Conservation (phyloP, 2,888 invertebrate species). For the Nudaria mundana region DNA sequence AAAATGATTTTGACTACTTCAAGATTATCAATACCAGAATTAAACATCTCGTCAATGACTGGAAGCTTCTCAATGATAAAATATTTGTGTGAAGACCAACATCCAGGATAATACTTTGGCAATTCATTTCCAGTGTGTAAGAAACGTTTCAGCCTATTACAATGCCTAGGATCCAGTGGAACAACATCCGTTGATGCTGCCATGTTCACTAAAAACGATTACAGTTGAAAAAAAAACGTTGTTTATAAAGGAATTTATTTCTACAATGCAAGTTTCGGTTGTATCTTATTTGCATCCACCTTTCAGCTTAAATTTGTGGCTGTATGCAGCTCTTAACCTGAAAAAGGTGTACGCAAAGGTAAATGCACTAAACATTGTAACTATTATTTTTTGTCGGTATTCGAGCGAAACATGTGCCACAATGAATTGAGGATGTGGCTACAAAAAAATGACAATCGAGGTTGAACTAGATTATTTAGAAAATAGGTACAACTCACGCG, state of each 20-base stretch:
- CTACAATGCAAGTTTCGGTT: constrained; percentile 25
- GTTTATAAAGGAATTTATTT: constrained; percentile 32
- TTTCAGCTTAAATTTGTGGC: constrained; percentile 25
- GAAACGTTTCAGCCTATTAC: constrained; percentile 68
- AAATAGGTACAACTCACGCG: not conserved
- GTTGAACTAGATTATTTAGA: constrained; percentile 30
- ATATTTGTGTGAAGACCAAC: constrained; percentile 76
- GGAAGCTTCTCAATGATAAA: constrained; percentile 64
- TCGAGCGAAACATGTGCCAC: constrained; percentile 74
- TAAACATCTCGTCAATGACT: constrained; percentile 51
- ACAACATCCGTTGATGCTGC: constrained; percentile 41
- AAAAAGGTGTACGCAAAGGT: constrained; percentile 46
- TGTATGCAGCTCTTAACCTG: constrained; percentile 42
- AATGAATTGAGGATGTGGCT: constrained; percentile 78
- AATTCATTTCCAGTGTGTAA: constrained; percentile 77
- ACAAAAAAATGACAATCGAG: constrained; percentile 75
- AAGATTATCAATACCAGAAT: constrained; percentile 36
- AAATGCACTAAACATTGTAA: constrained; percentile 52
- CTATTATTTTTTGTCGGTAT: constrained; percentile 65
- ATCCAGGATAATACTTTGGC: constrained; percentile 80
- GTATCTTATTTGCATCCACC: constrained; percentile 37
- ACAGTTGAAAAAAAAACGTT: constrained; percentile 14
- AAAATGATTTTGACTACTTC: constrained; percentile 59
- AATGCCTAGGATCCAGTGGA: constrained; percentile 53
- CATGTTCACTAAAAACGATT: constrained; percentile 39